Conservation (phyloP, 1,140 invertebrate species). For the Ips nitidus region DNA sequence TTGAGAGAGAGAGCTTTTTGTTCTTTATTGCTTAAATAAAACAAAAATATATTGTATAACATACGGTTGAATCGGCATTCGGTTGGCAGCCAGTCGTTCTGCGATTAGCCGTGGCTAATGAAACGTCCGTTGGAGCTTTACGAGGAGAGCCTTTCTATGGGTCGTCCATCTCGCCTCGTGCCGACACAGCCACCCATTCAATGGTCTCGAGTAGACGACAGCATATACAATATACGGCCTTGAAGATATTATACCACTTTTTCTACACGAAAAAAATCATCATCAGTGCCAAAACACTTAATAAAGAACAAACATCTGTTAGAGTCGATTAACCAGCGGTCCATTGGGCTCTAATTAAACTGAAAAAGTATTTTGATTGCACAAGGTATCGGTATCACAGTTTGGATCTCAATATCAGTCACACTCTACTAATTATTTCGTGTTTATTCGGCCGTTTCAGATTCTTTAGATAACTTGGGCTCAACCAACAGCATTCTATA, state of each 20-base stretch:
- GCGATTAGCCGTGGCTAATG: conserved; percentile 24
- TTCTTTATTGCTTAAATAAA: background rate
- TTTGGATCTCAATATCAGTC: conserved; percentile 27
- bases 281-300: background rate
- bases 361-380: conserved; percentile 29
- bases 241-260: background rate
- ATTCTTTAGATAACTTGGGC: conserved; percentile 3
- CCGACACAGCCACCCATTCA: conserved; percentile 21
- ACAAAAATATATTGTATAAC: background rate
- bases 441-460: conserved; percentile 17
- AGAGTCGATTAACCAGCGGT: conserved; percentile 12
- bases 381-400: conserved; percentile 18
- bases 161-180: conserved; percentile 22
- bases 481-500: no score
- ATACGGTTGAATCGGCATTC: conserved; percentile 10
- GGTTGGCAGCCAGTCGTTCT: conserved; percentile 8
- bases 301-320: conserved; percentile 12
- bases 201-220: conserved; percentile 1
- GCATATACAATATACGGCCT: background rate
- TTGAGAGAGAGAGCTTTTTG: no score
- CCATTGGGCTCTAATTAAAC: conserved; percentile 28
- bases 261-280: conserved; percentile 2
- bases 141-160: conserved; percentile 19
- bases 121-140: conserved; percentile 17
- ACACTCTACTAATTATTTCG: conserved; percentile 35